Percentiles rank a stretch among this genome's conserved stretches.
These are phyloP conservation scores for Eremophila alpestris DNA, from an alignment of 2,797 vertebrate genomes.

Conservation along the genomic window DNA sequence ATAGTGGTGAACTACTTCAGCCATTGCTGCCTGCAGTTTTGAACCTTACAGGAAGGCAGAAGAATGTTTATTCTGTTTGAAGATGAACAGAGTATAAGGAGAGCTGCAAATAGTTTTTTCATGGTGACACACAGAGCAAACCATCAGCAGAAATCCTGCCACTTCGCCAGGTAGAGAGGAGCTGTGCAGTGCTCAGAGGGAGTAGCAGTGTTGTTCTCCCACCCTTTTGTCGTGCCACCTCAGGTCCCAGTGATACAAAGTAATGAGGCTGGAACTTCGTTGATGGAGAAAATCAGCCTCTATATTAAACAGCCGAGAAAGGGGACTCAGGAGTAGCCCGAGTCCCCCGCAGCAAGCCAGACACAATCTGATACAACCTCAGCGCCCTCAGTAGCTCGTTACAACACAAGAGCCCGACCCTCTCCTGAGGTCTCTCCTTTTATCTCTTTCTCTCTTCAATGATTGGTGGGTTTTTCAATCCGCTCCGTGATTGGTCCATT, in stretches of 20 bases:
- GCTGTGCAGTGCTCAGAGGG: not conserved
- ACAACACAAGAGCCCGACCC: too few species aligned
- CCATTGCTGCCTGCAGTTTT: not conserved
- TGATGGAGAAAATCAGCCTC: too few species aligned
- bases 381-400: too few species aligned
- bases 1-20: not conserved
- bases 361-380: too few species aligned
- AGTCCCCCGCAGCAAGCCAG: too few species aligned
- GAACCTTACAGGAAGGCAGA: not conserved
- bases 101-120: not conserved
- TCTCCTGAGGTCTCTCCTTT: too few species aligned
- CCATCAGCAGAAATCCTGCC: not conserved
- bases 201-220: not conserved
- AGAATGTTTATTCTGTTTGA: not conserved
- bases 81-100: not conserved
- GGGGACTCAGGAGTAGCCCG: too few species aligned
- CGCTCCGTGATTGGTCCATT: too few species aligned
- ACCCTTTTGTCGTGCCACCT: fast-evolving
- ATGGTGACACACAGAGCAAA: not conserved
- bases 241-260: not conserved
- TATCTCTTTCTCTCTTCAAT: too few species aligned
- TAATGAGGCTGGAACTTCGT: too few species aligned
- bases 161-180: not conserved
- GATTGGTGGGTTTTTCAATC: too few species aligned
- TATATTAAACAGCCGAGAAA: too few species aligned